phyloP scores from a whole-genome alignment of 2,797 vertebrate species.

The Erethizon dorsatum region DNA sequence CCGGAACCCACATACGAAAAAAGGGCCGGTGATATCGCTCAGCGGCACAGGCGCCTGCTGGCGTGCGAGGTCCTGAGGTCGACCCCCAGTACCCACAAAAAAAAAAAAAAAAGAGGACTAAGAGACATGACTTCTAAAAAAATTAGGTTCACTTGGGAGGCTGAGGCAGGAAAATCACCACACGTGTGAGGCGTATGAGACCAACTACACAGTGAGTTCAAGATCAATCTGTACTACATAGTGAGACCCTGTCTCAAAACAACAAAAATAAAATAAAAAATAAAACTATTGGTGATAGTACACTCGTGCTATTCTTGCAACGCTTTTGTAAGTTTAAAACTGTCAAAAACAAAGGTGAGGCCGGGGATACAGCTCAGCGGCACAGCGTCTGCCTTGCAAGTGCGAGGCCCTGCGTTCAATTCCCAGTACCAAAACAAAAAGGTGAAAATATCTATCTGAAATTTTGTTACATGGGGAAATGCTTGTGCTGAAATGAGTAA shows the following conservation, averaged over 20 bases:
- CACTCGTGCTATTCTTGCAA: neutral
- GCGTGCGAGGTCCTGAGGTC: too few relatives aligned
- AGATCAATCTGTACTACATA: neutral
- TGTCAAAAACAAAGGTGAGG: constrained; percentile 22
- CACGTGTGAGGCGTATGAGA: neutral
- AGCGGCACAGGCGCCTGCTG: too few relatives aligned
- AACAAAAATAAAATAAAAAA: neutral
- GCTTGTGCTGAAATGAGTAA: neutral
- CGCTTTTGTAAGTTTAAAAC: constrained; percentile 27
- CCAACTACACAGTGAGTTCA: neutral
- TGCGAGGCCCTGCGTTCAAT: too few relatives aligned
- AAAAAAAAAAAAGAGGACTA: neutral
- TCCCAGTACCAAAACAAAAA: too few relatives aligned
- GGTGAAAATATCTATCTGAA: neutral
- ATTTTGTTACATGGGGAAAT: neutral
- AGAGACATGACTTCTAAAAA: neutral
- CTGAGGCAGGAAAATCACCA: neutral
- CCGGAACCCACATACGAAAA: too few relatives aligned
- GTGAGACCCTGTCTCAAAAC: neutral
- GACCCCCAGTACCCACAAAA: too few relatives aligned
- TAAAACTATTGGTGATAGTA: neutral
- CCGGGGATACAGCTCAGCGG: too few relatives aligned
- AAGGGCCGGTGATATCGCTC: too few relatives aligned
- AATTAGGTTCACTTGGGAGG: neutral
- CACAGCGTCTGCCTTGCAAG: too few relatives aligned